Conservation (phyloP, 2,113 vertebrate species). For the Sakesphorus luctuosus region DNA sequence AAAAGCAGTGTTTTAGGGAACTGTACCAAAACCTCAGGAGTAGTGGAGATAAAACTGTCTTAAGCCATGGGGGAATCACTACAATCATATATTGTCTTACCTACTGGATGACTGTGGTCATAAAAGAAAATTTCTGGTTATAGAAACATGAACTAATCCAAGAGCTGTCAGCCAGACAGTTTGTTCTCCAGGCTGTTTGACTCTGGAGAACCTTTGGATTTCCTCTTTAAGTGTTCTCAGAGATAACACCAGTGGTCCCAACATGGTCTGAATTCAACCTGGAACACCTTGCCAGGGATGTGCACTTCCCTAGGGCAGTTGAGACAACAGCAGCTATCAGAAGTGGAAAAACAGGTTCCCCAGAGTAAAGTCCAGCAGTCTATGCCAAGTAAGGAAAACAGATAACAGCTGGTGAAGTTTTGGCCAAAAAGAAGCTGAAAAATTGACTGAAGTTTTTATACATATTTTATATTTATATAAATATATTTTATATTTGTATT, state of each 20-base stretch:
- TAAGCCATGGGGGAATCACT: not conserved
- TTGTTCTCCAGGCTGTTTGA: not conserved
- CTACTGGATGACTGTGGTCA: not conserved
- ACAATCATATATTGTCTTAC: not conserved
- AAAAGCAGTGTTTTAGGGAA: not conserved
- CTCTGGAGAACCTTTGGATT: not conserved
- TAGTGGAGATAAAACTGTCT: not conserved
- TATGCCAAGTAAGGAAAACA: not conserved
- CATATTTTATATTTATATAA: too few species aligned
- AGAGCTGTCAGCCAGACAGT: not conserved
- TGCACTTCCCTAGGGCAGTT: not conserved
- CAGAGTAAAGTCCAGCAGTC: not conserved
- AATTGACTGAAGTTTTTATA: not conserved
- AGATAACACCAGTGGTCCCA: not conserved
- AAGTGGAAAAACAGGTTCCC: not conserved
- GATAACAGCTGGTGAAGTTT: not conserved
- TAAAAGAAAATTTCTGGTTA: not conserved
- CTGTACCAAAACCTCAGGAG: not conserved
- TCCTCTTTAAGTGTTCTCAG: not conserved
- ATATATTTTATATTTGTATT: too few species aligned
- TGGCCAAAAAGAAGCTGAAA: not conserved
- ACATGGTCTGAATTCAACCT: not conserved
- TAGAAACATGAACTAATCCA: not conserved
- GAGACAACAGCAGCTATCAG: not conserved
- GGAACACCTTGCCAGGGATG: not conserved